phyloP scores from a whole-genome alignment of 2,797 vertebrate genomes.

The Xenentodon cancila region DNA sequence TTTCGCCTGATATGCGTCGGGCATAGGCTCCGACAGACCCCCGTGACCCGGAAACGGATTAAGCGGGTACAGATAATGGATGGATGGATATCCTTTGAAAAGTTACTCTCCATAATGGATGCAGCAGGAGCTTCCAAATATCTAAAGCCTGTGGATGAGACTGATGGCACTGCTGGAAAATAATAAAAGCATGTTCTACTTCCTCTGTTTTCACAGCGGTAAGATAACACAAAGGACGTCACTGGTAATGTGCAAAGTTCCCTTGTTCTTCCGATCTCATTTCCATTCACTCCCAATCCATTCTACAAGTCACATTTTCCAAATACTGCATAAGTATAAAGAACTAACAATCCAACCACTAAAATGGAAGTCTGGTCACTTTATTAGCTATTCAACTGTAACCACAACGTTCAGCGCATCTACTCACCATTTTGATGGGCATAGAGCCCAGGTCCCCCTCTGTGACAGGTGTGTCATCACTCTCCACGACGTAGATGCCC shows the following conservation, averaged over 20 bases:
- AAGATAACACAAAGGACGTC: conserved; percentile 56
- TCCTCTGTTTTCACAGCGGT: conserved; percentile 25
- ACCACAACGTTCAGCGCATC: background rate
- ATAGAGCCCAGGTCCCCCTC: conserved; percentile 88
- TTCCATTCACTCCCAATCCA: background rate
- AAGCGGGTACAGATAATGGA: no score
- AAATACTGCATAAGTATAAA: background rate
- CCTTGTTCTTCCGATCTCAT: conserved; percentile 1
- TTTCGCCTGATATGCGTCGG: no score
- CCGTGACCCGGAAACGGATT: no score
- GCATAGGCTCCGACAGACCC: no score
- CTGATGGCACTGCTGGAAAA: conserved; percentile 7
- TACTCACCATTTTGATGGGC: conserved; percentile 97
- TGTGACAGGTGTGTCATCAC: conserved; percentile 90
- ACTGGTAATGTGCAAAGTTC: conserved; percentile 23
- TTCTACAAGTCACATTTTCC: background rate
- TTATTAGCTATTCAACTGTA: background rate
- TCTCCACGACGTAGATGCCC: conserved; percentile 97
- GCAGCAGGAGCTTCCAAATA: background rate
- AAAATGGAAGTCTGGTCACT: background rate
- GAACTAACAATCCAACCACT: background rate
- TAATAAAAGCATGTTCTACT: conserved; percentile 10
- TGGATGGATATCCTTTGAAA: no score
- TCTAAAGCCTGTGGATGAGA: conserved; percentile 1
- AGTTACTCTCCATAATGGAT: conserved; percentile 2